phyloP scores from a whole-genome alignment of 1,140 invertebrate genomes.

The Armadillidium nasatum region DNA sequence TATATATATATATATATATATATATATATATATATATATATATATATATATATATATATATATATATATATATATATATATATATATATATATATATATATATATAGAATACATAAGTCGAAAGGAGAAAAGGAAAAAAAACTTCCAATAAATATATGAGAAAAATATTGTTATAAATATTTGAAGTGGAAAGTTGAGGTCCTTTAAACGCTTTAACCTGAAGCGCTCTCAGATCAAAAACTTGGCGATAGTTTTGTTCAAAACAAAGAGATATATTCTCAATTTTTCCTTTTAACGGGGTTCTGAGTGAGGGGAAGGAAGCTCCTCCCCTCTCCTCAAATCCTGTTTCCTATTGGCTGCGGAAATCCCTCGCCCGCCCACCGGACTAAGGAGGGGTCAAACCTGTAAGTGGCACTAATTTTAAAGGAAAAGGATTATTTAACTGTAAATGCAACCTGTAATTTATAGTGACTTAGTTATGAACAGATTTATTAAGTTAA shows the following conservation, averaged over 20 bases:
- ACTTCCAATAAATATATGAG: constrained; percentile 8
- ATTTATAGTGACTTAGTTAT: not conserved
- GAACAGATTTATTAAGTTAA: not conserved
- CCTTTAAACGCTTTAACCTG: not conserved
- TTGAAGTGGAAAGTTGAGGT: not conserved
- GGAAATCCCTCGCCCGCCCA: constrained; percentile 42
- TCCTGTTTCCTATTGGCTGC: constrained; percentile 42
- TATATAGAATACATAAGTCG: not conserved
- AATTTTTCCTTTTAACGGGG: constrained; percentile 19
- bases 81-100: constrained; percentile 1
- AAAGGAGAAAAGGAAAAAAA: not conserved
- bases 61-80: constrained; percentile 14
- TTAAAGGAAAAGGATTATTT: not conserved
- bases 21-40: too few species aligned
- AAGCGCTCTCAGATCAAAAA: constrained; percentile 2
- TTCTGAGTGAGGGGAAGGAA: constrained; percentile 31
- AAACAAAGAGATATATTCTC: constrained; percentile 4
- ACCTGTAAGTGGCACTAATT: not conserved
- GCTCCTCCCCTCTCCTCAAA: constrained; percentile 43
- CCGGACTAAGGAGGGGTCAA: constrained; percentile 17
- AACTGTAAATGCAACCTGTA: not conserved
- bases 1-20: too few species aligned
- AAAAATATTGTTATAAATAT: constrained; percentile 14
- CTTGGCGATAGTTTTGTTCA: constrained; percentile 3
- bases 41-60: not conserved